A percentile compares a stretch with the other conserved stretches of the same genome.
Conservation (phyloP, 2,888 invertebrate species). For the Scaptomyza caliginosa region DNA sequence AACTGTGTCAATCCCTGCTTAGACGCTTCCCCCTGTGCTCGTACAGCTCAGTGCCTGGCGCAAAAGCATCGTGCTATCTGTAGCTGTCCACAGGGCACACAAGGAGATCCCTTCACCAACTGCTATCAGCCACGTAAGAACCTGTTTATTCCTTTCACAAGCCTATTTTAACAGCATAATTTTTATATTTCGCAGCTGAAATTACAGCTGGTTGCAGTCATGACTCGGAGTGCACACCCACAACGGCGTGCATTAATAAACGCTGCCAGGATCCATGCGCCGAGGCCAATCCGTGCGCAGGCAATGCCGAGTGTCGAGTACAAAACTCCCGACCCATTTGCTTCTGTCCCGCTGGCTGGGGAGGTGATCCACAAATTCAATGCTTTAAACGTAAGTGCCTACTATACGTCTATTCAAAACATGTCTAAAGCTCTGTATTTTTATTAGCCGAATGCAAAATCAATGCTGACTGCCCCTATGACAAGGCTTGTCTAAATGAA, state of each 20-base stretch:
- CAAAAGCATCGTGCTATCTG: slow-evolving; percentile 91
- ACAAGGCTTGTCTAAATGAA: slow-evolving; percentile 91
- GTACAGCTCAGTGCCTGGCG: slow-evolving; percentile 91
- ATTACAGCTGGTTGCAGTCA: slow-evolving; percentile 88
- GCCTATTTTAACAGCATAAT: background rate
- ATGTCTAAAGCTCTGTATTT: background rate
- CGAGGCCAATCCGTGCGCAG: slow-evolving; percentile 91
- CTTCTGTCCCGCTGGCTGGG: slow-evolving; percentile 92
- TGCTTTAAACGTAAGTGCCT: slow-evolving; percentile 92
- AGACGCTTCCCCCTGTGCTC: slow-evolving; percentile 88
- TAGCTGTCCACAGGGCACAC: slow-evolving; percentile 89
- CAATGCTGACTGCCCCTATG: slow-evolving; percentile 92
- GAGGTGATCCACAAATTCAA: slow-evolving; percentile 93
- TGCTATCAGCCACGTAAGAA: slow-evolving; percentile 86
- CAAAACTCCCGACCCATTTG: slow-evolving; percentile 92
- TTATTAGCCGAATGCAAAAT: slow-evolving; percentile 90
- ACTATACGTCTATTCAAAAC: background rate
- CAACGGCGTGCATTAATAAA: slow-evolving; percentile 91
- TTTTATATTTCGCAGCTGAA: slow-evolving; percentile 55
- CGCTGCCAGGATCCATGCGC: slow-evolving; percentile 92
- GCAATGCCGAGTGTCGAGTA: slow-evolving; percentile 91
- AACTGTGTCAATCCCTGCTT: slow-evolving; percentile 91
- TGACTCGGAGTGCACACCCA: slow-evolving; percentile 90
- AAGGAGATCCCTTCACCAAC: slow-evolving; percentile 92
- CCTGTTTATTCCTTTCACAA: accelerated